Evolutionary conservation across 2,888 invertebrate species (phyloP).

Genomic region (Masnerella sp.): DNA sequence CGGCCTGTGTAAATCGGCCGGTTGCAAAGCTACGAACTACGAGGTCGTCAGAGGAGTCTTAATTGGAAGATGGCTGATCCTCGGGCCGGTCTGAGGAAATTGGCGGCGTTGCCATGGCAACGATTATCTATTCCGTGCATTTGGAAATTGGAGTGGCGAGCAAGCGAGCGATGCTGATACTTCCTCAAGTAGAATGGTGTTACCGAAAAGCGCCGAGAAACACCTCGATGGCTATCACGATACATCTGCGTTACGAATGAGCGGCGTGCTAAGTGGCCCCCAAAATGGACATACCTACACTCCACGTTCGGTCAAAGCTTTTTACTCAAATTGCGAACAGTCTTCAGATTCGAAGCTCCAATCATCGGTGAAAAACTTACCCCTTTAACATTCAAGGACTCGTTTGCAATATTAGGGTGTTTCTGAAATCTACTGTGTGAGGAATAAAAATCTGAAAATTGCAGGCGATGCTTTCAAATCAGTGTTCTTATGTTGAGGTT

Average conservation of each 20-base stretch:
- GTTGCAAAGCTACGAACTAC: too few relatives aligned
- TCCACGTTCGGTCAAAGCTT: slow-evolving; percentile 11
- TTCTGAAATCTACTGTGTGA: too few relatives aligned
- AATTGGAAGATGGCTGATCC: slow-evolving; percentile 61
- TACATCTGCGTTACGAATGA: slow-evolving; percentile 50
- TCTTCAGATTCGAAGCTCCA: slow-evolving; percentile 12
- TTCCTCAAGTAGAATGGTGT: slow-evolving; percentile 54
- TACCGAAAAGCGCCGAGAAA: slow-evolving; percentile 51
- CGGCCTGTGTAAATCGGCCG: too few relatives aligned
- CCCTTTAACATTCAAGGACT: too few relatives aligned
- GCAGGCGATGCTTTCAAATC: too few relatives aligned
- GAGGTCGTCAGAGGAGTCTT: slow-evolving; percentile 48
- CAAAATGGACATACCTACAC: slow-evolving; percentile 32
- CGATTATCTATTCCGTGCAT: slow-evolving; percentile 61
- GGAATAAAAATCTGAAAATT: too few relatives aligned
- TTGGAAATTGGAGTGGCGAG: slow-evolving; percentile 61
- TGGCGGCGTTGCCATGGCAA: slow-evolving; percentile 59
- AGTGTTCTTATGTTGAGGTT: too few relatives aligned
- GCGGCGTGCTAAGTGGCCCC: slow-evolving; percentile 29
- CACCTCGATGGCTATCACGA: slow-evolving; percentile 54
- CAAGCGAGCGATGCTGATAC: slow-evolving; percentile 39
- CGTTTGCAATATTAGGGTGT: too few relatives aligned
- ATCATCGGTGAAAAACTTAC: too few relatives aligned
- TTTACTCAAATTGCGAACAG: slow-evolving; percentile 35
- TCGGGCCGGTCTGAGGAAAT: slow-evolving; percentile 56